Conservation (phyloP, 1,140 invertebrate species). For the Acromyrmex charruanus region DNA sequence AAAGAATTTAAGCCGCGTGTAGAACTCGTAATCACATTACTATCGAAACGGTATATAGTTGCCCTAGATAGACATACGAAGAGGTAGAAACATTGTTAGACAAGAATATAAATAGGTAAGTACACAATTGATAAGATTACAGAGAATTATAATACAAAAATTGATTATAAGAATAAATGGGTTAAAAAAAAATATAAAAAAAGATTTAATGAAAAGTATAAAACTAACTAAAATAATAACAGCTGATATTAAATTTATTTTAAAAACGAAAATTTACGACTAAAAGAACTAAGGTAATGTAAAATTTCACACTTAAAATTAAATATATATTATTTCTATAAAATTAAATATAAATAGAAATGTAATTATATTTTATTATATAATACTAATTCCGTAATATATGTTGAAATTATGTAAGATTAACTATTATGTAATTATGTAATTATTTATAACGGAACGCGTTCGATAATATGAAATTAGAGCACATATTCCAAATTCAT, state of each 20-base stretch:
- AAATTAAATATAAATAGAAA: background rate
- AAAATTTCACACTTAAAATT: background rate
- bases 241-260: background rate
- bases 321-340: slow-evolving; percentile 2
- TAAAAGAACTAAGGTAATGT: background rate
- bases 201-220: background rate
- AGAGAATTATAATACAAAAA: background rate
- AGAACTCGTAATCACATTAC: background rate
- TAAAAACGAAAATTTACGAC: background rate
- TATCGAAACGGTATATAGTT: background rate
- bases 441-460: background rate
- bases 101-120: background rate
- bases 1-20: background rate
- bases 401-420: slow-evolving; percentile 11
- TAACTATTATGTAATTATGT: background rate
- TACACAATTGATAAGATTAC: background rate
- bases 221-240: slow-evolving; percentile 1
- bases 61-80: background rate
- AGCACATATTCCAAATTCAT: background rate
- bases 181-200: background rate
- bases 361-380: slow-evolving; percentile 16
- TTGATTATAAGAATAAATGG: background rate
- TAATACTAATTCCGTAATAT: background rate
- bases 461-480: background rate
- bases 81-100: background rate